A percentile compares a stretch with the other conserved stretches of the same genome.
Evolutionary conservation across 2,888 invertebrate species (phyloP).

Genomic region (Lepidonotus clava): DNA sequence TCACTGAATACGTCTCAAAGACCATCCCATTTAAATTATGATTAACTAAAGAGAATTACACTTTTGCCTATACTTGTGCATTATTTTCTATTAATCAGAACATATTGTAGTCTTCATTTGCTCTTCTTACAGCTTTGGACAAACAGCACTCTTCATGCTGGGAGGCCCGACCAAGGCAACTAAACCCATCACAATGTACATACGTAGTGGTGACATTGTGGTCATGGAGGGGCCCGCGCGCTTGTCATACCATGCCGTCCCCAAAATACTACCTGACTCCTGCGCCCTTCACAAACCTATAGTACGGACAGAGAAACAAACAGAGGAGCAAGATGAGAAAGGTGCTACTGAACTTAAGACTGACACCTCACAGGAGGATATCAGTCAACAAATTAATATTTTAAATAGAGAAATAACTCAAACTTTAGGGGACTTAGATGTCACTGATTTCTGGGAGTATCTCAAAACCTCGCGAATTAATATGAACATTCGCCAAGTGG

Average conservation of each 20-base stretch:
- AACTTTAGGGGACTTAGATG: conserved; percentile 58
- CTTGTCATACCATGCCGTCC: conserved; percentile 95
- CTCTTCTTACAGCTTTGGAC: conserved; percentile 90
- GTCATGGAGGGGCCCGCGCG: conserved; percentile 93
- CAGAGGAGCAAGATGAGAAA: too few species aligned
- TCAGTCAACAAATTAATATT: too few species aligned
- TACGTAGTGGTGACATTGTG: conserved; percentile 94
- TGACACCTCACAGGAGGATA: too few species aligned
- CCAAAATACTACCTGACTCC: conserved; percentile 84
- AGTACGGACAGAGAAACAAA: too few species aligned
- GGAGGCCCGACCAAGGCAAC: conserved; percentile 87
- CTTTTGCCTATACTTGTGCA: too few species aligned
- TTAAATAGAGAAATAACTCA: too few species aligned
- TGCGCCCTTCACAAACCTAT: neutral
- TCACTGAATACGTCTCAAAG: too few species aligned
- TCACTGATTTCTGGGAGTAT: conserved; percentile 82
- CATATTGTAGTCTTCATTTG: too few species aligned
- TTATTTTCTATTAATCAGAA: too few species aligned
- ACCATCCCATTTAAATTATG: too few species aligned
- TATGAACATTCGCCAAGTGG: conserved; percentile 95
- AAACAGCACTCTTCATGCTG: conserved; percentile 94
- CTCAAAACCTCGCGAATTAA: conserved; percentile 90
- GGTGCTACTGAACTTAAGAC: too few species aligned
- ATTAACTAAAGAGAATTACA: too few species aligned
- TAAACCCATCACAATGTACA: conserved; percentile 83